Evolutionary conservation across 1,140 invertebrate species (phyloP).

Genomic region (Propsilocerus akamusi): DNA sequence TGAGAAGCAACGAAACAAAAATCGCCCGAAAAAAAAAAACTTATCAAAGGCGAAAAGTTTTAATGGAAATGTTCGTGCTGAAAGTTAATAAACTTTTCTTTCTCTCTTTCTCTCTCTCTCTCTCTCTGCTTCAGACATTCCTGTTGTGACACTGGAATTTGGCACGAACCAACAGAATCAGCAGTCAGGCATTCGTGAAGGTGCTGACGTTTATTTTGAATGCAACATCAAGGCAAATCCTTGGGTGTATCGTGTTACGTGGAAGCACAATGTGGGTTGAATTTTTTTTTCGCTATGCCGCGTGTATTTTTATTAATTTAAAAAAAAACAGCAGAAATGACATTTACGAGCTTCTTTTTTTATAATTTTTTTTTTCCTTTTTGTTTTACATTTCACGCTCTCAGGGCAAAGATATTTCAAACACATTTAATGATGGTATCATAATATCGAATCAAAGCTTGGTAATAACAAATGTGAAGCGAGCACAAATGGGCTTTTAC

Average conservation of each 20-base stretch:
- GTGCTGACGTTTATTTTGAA: conserved; percentile 78
- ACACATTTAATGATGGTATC: conserved; percentile 54
- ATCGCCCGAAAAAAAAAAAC: not conserved
- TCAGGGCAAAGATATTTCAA: conserved; percentile 46
- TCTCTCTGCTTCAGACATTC: conserved; percentile 42
- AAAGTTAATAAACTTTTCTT: too few species aligned
- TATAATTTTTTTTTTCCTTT: not conserved
- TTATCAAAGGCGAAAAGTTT: too few species aligned
- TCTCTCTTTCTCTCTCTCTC: too few species aligned
- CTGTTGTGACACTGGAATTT: conserved; percentile 55
- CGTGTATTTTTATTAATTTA: conserved; percentile 5
- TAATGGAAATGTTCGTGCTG: too few species aligned
- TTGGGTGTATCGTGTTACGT: conserved; percentile 68
- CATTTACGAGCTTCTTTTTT: conserved; percentile 3
- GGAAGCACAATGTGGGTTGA: conserved; percentile 65
- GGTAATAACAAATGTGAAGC: conserved; percentile 59
- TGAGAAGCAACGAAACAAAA: not conserved
- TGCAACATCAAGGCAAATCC: conserved; percentile 79
- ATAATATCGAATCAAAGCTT: conserved; percentile 75
- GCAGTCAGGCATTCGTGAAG: conserved; percentile 45
- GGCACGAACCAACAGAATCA: conserved; percentile 61
- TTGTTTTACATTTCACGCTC: conserved; percentile 7
- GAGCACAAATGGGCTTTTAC: conserved; percentile 56
- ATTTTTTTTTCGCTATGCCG: conserved; percentile 6
- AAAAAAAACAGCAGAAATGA: not conserved